phyloP scores from a whole-genome alignment of 2,113 vertebrate genomes.

The Melospiza melodia region DNA sequence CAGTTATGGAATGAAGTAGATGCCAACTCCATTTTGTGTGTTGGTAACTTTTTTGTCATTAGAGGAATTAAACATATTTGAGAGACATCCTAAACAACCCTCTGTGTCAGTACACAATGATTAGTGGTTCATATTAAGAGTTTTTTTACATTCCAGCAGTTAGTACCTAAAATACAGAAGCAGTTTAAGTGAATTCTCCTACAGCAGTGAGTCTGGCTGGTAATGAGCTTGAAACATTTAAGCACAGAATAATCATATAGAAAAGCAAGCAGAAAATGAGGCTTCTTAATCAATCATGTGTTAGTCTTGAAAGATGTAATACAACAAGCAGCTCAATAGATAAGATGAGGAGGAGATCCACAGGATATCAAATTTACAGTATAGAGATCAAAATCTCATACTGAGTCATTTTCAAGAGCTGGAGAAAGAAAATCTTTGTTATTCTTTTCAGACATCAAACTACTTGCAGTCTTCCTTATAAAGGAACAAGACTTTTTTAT shows the following conservation, averaged over 20 bases:
- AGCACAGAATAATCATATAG: background rate
- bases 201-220: background rate
- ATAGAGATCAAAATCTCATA: slow-evolving; percentile 57
- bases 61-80: background rate
- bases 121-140: background rate
- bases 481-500: slow-evolving; percentile 13
- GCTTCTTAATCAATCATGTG: slow-evolving; percentile 7
- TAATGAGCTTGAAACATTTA: background rate
- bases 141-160: background rate
- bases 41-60: background rate
- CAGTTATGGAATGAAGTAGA: background rate
- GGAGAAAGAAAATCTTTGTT: slow-evolving; percentile 9
- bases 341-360: slow-evolving; percentile 29
- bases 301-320: slow-evolving; percentile 18
- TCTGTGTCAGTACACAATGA: background rate
- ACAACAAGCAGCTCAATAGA: background rate
- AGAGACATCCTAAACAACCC: background rate
- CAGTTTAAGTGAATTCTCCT: background rate
- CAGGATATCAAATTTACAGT: slow-evolving; percentile 54
- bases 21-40: background rate
- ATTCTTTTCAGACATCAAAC: slow-evolving; percentile 28
- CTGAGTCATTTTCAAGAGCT: slow-evolving; percentile 44
- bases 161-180: background rate
- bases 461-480: slow-evolving; percentile 9
- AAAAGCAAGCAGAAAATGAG: slow-evolving; percentile 33